Base-by-base conservation (phyloP, 2,888 invertebrate genomes). In the Orthosia cruda region DNA sequence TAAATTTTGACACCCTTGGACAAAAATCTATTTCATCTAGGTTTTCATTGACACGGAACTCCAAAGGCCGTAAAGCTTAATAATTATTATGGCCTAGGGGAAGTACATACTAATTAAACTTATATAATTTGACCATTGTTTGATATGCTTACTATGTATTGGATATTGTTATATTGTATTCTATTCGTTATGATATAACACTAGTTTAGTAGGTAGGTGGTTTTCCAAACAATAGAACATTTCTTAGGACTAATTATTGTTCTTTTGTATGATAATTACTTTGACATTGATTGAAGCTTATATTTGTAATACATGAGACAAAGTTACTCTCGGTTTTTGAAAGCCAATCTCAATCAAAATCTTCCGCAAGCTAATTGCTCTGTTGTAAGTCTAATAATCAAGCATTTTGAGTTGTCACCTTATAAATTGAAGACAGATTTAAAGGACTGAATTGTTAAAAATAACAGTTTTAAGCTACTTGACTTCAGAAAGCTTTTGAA, bases 41-140 rank as follows among this genome's bases (percentile, higher is more conserved):
- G 18, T 32, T 62, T 55, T 20, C 2, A 1, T 1, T 20, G 1
- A 5, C 11, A 18, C 59, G 62, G 58, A 69, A 59, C 55, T 45
- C 68, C 0, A 62, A 69, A 62, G n/a, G 12, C 15, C 18, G 20
- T 54, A 15, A 49, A 69, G 4, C 26, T 40, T 55, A 45, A 74
- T 71, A 23, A 61, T 54, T 45, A 54, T 69, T n/a, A 71, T 67
- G n/a, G 59, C 69, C 74, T 26, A 55, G 69, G 50, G 64, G 57
- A 74, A 77, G 64, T 20, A 54, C 15, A 63, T 55, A 78, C 52
- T 75, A 75, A 79, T 79, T 78, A 69, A 52, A 52, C 18, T 69
- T 82, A 74, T 66, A 71, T 71, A 71, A 82, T 66, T 40, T n/a
- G 12, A 45, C 61, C n/a, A 75, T 82, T 79, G 79, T 71, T 66